Evolutionary conservation across 1,140 invertebrate species (phyloP).

Genomic region (Drosophila arizonae): DNA sequence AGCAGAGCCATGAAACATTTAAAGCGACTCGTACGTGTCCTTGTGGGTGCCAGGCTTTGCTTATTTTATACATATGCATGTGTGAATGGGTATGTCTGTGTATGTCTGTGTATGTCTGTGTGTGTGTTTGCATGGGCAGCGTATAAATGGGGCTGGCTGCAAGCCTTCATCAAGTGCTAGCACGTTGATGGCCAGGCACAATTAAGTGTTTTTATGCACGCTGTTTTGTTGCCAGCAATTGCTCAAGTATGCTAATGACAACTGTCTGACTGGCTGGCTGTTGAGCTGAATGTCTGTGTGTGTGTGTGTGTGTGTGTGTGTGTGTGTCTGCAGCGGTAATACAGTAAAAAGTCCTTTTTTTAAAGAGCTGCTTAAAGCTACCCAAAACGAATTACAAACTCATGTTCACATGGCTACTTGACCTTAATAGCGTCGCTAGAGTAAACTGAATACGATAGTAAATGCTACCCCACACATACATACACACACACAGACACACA

Average conservation of each 20-base stretch:
- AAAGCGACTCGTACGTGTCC: constrained; percentile 41
- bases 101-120: background rate
- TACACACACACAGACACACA: background rate
- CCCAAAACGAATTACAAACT: background rate
- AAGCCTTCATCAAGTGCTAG: constrained; percentile 61
- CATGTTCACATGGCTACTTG: constrained; percentile 29
- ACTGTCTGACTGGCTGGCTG: constrained; percentile 1
- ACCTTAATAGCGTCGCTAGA: constrained; percentile 48
- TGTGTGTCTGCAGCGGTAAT: background rate
- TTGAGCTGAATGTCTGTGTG: too few species aligned
- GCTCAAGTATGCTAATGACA: constrained; percentile 75
- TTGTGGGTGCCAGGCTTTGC: constrained; percentile 26
- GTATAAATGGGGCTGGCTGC: background rate
- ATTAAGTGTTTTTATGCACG: constrained; percentile 77
- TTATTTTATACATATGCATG: background rate
- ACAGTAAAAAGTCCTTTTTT: constrained; percentile 25
- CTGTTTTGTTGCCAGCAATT: constrained; percentile 58
- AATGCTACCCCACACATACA: constrained; percentile 23
- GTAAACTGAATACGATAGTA: constrained; percentile 37
- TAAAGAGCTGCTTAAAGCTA: constrained; percentile 35
- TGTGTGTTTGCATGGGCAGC: constrained; percentile 4
- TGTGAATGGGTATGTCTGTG: too few species aligned
- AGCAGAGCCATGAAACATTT: constrained; percentile 57
- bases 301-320: too few species aligned
- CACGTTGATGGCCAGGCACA: constrained; percentile 72